Percentiles rank a stretch among this genome's conserved stretches.
phyloP scores from a whole-genome alignment of 2,797 vertebrate genomes.

The Phoeniculus purpureus region DNA sequence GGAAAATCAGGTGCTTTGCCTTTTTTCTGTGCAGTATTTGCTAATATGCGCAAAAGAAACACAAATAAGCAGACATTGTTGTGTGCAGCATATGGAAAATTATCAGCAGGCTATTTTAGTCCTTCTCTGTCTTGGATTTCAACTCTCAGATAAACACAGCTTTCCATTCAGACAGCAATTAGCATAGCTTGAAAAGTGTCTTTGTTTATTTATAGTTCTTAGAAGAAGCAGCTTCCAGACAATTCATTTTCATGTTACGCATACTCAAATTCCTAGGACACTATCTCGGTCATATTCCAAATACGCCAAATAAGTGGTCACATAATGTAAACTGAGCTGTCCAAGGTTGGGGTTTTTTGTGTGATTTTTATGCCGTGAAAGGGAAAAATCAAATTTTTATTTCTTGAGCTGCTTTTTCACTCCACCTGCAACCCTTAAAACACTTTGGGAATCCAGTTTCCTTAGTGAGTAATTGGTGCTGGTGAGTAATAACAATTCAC shows the following conservation, averaged over 20 bases:
- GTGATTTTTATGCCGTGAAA: neutral
- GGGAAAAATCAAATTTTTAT: neutral
- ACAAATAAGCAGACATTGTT: neutral
- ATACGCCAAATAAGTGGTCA: conserved; percentile 9
- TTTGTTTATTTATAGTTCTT: conserved; percentile 26
- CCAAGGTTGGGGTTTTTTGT: neutral
- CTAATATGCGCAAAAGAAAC: neutral
- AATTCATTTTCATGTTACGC: conserved; percentile 46
- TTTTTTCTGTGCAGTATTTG: neutral
- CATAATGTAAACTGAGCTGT: neutral
- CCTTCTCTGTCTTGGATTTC: neutral
- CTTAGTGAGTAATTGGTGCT: neutral
- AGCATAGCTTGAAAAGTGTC: neutral
- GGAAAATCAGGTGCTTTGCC: neutral
- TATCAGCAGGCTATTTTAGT: neutral
- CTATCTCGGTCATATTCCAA: conserved; percentile 19
- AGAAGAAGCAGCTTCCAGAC: neutral
- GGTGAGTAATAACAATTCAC: neutral
- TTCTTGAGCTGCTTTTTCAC: neutral
- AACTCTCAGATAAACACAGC: neutral
- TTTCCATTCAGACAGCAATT: conserved; percentile 6
- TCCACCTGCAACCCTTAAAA: neutral
- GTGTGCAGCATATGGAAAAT: neutral
- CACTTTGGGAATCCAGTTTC: neutral
- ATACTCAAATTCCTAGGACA: conserved; percentile 4